Evolutionary conservation across 2,797 vertebrate genomes (phyloP), one percentile per base, ranked within the genome.

Genomic region (Mastacembelus armatus): DNA sequence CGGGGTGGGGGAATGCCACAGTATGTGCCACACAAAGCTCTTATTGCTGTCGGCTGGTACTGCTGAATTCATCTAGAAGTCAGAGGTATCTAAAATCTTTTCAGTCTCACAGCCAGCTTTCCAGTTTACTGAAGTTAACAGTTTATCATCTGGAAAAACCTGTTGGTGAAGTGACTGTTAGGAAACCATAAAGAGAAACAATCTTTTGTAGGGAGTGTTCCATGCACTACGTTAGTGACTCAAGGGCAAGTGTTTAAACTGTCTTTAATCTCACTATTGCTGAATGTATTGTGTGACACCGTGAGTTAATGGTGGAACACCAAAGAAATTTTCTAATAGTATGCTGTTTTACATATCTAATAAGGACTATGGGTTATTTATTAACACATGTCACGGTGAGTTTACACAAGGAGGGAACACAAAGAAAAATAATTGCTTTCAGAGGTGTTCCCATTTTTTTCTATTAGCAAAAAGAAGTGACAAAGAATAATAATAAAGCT

Each of bases 81-180:
- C 11, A 2, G 14, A 58, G 22, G 19, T 52, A 56, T 16, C 2
- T n/a, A n/a, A 16, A 19, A 22, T 44, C 0, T 4, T 39, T 48
- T 51, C 12, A 22, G 5, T 7, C 16, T 10, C 40, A n/a, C 16
- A 7, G 30, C 15, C n/a, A 9, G 3, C 10, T 36, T 2, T 15
- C 38, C 54, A 10, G 1, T 5, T n/a, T 26, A 35, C 4, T 40
- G 26, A 59, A 12, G 14, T 19, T n/a, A n/a, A n/a, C n/a, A n/a
- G n/a, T n/a, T n/a, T n/a, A n/a, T n/a, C n/a, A n/a, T 44, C 91
- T 48, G 84, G 92, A 89, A 89, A 88, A 90, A 93, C 91, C 90
- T 88, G 91, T 52, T 82, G 47, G 44, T 12, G 61, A 33, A 74
- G 64, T 2, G 0, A 35, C 22, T 58, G 18, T 43, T 72, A n/a